A percentile compares a stretch with the other conserved stretches of the same genome.
phyloP scores from a whole-genome alignment of 2,113 vertebrate genomes.

The Percopsis transmontana region DNA sequence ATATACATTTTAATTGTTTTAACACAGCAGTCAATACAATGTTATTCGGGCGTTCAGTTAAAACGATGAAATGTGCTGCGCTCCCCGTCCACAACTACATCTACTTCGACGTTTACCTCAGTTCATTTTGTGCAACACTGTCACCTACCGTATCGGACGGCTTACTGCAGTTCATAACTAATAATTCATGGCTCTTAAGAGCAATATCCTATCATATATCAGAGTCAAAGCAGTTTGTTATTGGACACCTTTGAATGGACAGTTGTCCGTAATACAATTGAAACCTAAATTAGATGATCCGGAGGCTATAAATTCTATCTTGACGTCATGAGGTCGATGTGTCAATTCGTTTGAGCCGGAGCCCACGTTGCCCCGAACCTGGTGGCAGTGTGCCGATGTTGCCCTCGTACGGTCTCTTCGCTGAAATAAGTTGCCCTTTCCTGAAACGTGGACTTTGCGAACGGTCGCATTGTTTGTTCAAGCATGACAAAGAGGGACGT shows the following conservation, averaged over 20 bases:
- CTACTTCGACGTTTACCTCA: neutral
- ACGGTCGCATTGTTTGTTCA: constrained; percentile 68
- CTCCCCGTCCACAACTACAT: neutral
- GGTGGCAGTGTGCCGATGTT: constrained; percentile 60
- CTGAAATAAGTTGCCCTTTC: constrained; percentile 54
- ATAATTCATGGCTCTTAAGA: no score
- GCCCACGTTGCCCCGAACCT: neutral
- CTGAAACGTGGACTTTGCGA: constrained; percentile 28
- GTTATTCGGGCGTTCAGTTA: no score
- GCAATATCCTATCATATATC: neutral
- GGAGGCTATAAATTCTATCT: constrained; percentile 18
- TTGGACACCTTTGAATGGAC: neutral
- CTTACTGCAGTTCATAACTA: neutral
- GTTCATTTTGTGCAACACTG: neutral
- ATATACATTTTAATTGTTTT: no score
- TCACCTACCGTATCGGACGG: constrained; percentile 29
- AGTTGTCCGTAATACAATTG: neutral
- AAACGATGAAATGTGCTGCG: no score
- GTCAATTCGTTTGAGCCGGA: neutral
- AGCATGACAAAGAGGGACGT: constrained; percentile 37
- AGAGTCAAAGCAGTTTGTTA: no score
- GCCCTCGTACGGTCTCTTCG: constrained; percentile 61
- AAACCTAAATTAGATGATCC: neutral
- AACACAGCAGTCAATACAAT: no score
- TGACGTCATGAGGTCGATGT: neutral